Evolutionary conservation across 2,797 vertebrate species (phyloP).

Genomic region (Paguma larvata): DNA sequence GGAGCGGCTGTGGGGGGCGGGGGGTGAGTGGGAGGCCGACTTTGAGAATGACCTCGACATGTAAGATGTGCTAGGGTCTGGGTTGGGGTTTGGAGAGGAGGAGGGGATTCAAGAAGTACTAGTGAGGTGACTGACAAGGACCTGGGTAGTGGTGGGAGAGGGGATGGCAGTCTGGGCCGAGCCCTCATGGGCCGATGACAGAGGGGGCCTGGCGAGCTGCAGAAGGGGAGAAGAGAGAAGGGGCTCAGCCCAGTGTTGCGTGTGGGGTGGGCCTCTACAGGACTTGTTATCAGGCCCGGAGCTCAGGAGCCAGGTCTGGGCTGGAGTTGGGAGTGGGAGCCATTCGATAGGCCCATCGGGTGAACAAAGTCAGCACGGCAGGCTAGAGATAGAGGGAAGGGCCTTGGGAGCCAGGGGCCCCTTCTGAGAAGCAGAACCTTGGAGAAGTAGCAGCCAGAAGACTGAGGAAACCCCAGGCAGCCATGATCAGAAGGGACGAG

Average conservation of each 20-base stretch:
- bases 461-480: not conserved
- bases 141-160: not conserved
- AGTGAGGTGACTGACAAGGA: not conserved
- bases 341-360: not conserved
- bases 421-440: not conserved
- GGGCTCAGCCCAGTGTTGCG: not conserved
- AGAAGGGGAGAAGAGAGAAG: not conserved
- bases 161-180: not conserved
- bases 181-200: not conserved
- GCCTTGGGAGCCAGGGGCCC: not conserved
- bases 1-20: not conserved
- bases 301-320: not conserved
- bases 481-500: not conserved
- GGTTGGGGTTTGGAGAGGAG: not conserved
- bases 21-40: not conserved
- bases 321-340: not conserved
- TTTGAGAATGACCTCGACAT: not conserved
- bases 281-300: not conserved
- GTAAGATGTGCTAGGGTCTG: not conserved
- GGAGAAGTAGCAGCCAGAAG: not conserved
- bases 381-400: not conserved
- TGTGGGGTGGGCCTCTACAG: not conserved
- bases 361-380: not conserved
- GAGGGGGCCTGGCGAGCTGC: not conserved
- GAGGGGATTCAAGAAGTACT: not conserved